These are phyloP conservation scores for Paramormyrops hopkinsi DNA, from an alignment of 2,797 vertebrate species.

Conservation along the genomic window DNA sequence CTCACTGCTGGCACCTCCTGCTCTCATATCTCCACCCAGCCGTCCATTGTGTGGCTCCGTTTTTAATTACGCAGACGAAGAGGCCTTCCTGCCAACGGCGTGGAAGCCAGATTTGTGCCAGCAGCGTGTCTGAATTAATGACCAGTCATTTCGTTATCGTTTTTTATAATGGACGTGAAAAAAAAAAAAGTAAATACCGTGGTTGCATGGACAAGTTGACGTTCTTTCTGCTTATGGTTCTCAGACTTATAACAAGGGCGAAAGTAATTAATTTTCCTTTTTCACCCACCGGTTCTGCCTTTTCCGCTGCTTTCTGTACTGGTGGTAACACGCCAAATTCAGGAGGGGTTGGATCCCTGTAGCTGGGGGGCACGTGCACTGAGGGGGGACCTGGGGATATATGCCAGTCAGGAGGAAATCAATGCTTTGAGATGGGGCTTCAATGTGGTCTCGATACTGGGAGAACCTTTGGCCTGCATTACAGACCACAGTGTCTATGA, in stretches of 20 bases:
- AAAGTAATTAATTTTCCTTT: background rate
- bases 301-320: background rate
- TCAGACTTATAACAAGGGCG: background rate
- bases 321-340: background rate
- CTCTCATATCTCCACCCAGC: slow-evolving; percentile 1
- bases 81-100: background rate
- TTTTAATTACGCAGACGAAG: slow-evolving; percentile 15
- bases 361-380: background rate
- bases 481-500: background rate
- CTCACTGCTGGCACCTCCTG: background rate
- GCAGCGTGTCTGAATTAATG: slow-evolving; percentile 14
- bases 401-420: background rate
- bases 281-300: background rate
- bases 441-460: background rate
- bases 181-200: background rate
- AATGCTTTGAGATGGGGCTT: background rate
- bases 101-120: slow-evolving; percentile 6
- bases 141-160: slow-evolving; percentile 7
- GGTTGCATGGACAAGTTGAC: background rate
- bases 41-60: slow-evolving; percentile 12
- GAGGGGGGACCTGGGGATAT: background rate
- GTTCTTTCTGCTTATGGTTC: background rate
- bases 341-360: background rate
- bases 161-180: background rate
- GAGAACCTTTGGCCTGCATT: background rate